Evolutionary conservation across 2,113 vertebrate genomes (phyloP), one percentile per base, ranked within the genome.

Genomic region (Crotalus helleri): DNA sequence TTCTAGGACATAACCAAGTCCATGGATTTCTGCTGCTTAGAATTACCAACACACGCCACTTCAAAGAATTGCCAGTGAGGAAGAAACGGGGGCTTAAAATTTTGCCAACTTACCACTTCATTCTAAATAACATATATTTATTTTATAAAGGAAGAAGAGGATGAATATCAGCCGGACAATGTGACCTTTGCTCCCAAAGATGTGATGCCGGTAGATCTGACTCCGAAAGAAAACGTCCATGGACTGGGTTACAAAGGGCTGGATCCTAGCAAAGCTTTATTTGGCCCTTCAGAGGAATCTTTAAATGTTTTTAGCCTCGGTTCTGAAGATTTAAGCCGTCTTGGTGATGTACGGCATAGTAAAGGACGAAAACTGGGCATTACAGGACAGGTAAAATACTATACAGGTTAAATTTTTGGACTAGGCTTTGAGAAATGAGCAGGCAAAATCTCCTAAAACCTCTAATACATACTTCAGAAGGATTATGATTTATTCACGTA

Each of bases 141-240:
- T 29, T 87, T 95, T 95, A 95, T 55, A 90, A 93, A 98, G 92
- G 98, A 98, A 55, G 98, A 99, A 55, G 98, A 98, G 9, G 98
- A 98, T 29, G 98, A 99, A 85, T 99, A 98, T 88, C 95, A 98
- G 91, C 99, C 98, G 19, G 98, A 98, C 90, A 97, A 99, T 11
- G 98, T 99, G 96, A 99, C 99, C 0, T 99, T 99, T 97, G 99
- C 99, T 0, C 99, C 99, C 0, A 99, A 99, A 95, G 99, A 99
- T 1, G 97, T 99, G 91, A 98, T 97, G 15, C 99, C 98, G 0
- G 97, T 99, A 29, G 98, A 99, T 95, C 98, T 99, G 95, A 98
- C 93, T 55, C 98, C 98, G 0, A 98, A 98, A 94, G 96, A 97
- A 19, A 98, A 99, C 5, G 96, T 98, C 0, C 99, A 98, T 12